phyloP scores from a whole-genome alignment of 2,888 invertebrate genomes.

The Watsonalla cultraria region DNA sequence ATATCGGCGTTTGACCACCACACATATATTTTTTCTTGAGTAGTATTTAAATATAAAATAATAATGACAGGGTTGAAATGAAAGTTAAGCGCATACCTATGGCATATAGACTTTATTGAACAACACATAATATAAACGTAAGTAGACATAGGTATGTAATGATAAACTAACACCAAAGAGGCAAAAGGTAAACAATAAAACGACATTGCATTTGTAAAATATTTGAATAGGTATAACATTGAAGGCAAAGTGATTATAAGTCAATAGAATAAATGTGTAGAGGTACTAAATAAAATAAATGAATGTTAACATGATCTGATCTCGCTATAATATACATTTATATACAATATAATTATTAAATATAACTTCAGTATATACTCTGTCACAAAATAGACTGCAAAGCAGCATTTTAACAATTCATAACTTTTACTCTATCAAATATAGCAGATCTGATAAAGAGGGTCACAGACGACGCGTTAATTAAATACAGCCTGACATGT shows the following conservation, averaged over 20 bases:
- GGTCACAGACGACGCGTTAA: too few species aligned
- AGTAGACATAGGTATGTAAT: slow-evolving; percentile 13
- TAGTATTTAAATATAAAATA: too few species aligned
- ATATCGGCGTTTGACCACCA: too few species aligned
- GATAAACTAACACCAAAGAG: background rate
- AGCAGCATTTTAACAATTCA: slow-evolving; percentile 22
- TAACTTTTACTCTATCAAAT: slow-evolving; percentile 12
- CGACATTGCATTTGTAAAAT: background rate
- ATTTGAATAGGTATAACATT: background rate
- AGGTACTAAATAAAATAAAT: background rate
- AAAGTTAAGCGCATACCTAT: slow-evolving; percentile 12
- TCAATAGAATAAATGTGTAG: background rate
- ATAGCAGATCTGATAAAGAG: background rate
- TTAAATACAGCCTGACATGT: too few species aligned
- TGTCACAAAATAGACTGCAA: slow-evolving; percentile 38
- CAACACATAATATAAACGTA: slow-evolving; percentile 26
- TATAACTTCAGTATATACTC: slow-evolving; percentile 18
- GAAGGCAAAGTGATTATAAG: background rate
- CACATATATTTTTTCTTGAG: too few species aligned
- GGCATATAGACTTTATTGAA: slow-evolving; percentile 37
- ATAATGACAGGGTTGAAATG: background rate
- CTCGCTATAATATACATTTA: background rate
- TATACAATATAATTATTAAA: slow-evolving; percentile 18
- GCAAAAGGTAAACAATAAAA: background rate
- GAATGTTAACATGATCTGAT: background rate